These are phyloP conservation scores for Aspidoscelis tigris DNA, from an alignment of 2,113 vertebrate genomes.

Conservation along the genomic window DNA sequence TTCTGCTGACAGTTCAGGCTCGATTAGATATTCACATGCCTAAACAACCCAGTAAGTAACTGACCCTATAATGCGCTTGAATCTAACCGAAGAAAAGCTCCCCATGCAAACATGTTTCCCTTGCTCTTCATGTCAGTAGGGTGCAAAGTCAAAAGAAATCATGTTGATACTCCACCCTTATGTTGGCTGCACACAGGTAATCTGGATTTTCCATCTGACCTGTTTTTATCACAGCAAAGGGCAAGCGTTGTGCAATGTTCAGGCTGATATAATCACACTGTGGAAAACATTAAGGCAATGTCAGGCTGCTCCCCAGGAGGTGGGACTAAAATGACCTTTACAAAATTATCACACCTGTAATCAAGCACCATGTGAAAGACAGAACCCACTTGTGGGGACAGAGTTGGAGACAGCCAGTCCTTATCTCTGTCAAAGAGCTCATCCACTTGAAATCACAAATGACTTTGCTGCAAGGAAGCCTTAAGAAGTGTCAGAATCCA, in stretches of 20 bases:
- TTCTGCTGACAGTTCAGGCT: slow-evolving; percentile 5
- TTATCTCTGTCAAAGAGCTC: slow-evolving; percentile 2
- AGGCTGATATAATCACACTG: slow-evolving; percentile 4
- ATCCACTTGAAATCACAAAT: neutral
- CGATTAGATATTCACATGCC: neutral
- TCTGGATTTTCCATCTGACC: slow-evolving; percentile 25
- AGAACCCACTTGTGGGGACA: neutral
- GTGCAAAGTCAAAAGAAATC: slow-evolving; percentile 7
- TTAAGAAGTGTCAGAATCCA: slow-evolving; percentile 6
- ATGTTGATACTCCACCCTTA: neutral
- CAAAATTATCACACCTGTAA: neutral
- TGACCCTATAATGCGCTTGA: neutral
- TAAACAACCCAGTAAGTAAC: neutral
- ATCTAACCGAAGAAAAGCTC: neutral
- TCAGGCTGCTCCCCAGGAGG: neutral
- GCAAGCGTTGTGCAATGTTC: neutral
- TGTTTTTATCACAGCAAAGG: slow-evolving; percentile 36
- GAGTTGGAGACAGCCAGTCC: neutral
- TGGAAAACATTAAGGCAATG: slow-evolving; percentile 6
- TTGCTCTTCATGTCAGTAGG: accelerated
- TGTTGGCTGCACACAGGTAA: neutral
- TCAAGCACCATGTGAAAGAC: slow-evolving; percentile 5
- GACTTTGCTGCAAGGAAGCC: neutral
- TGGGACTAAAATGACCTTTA: slow-evolving; percentile 28
- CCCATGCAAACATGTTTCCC: neutral